phyloP scores from a whole-genome alignment of 2,888 invertebrate genomes.

The Acleris literana region DNA sequence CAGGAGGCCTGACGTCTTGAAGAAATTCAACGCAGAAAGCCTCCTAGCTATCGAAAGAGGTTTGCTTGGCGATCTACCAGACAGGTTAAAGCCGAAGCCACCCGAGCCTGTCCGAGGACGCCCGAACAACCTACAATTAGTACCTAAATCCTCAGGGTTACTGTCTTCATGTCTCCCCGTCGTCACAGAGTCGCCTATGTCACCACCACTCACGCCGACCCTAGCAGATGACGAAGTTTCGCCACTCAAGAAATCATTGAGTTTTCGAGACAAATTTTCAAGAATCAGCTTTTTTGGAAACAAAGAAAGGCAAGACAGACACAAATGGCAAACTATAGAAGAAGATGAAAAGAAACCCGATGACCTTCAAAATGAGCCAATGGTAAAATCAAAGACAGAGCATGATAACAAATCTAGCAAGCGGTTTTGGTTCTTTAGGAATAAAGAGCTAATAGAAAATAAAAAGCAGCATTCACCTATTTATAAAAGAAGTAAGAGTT shows the following conservation, averaged over 20 bases:
- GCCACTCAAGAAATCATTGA: constrained; percentile 72
- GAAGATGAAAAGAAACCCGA: constrained; percentile 53
- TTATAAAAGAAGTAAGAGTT: constrained; percentile 75
- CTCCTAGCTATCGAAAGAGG: constrained; percentile 72
- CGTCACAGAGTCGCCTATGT: constrained; percentile 60
- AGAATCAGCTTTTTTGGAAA: constrained; percentile 67
- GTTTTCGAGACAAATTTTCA: constrained; percentile 73
- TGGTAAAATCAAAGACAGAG: constrained; percentile 48
- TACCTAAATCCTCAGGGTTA: constrained; percentile 75
- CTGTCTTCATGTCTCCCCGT: constrained; percentile 68
- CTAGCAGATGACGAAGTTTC: constrained; percentile 56
- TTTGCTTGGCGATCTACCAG: constrained; percentile 69
- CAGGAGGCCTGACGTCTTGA: constrained; percentile 67
- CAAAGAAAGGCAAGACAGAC: constrained; percentile 57
- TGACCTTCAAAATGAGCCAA: constrained; percentile 40
- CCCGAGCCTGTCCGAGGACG: constrained; percentile 61
- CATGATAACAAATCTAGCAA: constrained; percentile 65
- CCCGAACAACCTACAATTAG: constrained; percentile 61
- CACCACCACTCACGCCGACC: constrained; percentile 52
- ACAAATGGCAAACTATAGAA: constrained; percentile 60
- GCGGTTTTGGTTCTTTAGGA: constrained; percentile 74
- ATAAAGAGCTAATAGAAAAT: constrained; percentile 62
- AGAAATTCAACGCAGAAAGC: constrained; percentile 70
- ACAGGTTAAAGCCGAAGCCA: constrained; percentile 66
- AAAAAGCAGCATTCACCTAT: constrained; percentile 52